Evolutionary conservation across 1,140 invertebrate species (phyloP).

Genomic region (Tetramorium alpestre): DNA sequence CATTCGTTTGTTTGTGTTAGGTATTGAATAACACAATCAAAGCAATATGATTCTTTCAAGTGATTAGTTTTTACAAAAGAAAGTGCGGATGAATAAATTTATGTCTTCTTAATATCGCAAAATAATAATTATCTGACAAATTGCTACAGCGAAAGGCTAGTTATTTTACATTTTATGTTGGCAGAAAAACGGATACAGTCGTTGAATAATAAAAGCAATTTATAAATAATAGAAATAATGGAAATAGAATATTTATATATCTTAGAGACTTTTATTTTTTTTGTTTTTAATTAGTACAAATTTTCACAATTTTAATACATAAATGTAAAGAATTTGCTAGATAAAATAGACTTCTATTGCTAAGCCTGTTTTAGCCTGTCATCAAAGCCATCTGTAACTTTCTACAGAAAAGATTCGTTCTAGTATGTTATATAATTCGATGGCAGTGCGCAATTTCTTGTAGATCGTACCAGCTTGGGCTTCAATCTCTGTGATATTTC

Average conservation of each 20-base stretch:
- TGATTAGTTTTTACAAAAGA: neutral
- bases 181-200: neutral
- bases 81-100: neutral
- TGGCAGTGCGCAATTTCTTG: neutral
- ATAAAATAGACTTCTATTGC: neutral
- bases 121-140: neutral
- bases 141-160: neutral
- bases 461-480: neutral
- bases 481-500: neutral
- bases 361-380: neutral
- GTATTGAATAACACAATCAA: neutral
- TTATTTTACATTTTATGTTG: neutral
- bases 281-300: neutral
- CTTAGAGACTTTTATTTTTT: neutral
- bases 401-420: neutral
- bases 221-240: neutral
- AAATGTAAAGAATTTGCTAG: neutral
- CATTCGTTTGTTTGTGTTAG: neutral
- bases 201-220: neutral
- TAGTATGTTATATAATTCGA: neutral
- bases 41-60: neutral
- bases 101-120: neutral
- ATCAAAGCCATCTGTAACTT: neutral
- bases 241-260: neutral
- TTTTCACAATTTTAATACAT: neutral